Conservation (phyloP, 2,888 invertebrate genomes). For the Rutpela maculata region DNA sequence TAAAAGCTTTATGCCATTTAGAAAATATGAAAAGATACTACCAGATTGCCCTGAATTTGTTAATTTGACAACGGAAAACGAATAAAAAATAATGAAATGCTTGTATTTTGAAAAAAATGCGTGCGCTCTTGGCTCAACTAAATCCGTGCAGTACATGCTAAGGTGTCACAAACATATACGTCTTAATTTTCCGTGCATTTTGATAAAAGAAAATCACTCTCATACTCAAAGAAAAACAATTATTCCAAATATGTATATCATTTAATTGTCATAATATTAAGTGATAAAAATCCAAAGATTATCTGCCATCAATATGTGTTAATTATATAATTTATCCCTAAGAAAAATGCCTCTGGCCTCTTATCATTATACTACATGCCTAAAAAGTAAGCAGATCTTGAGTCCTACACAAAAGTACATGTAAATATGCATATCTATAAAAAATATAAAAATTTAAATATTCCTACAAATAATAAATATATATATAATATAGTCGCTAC, state of each 20-base stretch:
- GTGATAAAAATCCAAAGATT: slow-evolving; percentile 72
- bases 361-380: slow-evolving; percentile 51
- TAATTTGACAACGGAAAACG: no score
- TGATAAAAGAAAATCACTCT: background rate
- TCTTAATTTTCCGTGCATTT: no score
- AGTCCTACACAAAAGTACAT: slow-evolving; percentile 38
- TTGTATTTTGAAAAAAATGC: background rate
- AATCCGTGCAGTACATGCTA: background rate
- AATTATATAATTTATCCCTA: slow-evolving; percentile 62
- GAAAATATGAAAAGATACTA: no score
- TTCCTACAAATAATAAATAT: background rate
- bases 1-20: no score
- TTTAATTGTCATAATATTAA: slow-evolving; percentile 72
- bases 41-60: no score
- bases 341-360: slow-evolving; percentile 68
- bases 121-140: background rate
- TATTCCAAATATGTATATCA: slow-evolving; percentile 71
- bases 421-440: slow-evolving; percentile 28
- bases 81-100: no score
- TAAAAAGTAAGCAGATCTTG: slow-evolving; percentile 39
- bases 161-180: background rate
- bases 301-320: slow-evolving; percentile 71
- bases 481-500: background rate
- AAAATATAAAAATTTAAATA: slow-evolving; percentile 20
- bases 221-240: slow-evolving; percentile 52